Percentiles rank a stretch among this genome's conserved stretches.
phyloP scores from a whole-genome alignment of 2,797 vertebrate genomes.

The Dallia pectoralis region DNA sequence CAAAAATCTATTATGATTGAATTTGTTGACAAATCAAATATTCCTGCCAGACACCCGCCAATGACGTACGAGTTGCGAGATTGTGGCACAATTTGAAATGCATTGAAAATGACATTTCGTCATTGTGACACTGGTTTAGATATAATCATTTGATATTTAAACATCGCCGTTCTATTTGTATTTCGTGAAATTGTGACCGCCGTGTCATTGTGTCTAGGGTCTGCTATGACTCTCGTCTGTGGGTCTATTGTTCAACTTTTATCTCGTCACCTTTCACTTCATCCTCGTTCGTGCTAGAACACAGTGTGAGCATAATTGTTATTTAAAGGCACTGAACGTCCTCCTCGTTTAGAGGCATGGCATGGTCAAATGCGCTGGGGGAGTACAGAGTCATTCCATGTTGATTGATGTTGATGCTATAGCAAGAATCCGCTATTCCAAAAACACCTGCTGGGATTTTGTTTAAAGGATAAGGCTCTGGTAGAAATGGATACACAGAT shows the following conservation, averaged over 20 bases:
- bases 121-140: slow-evolving; percentile 39
- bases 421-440: slow-evolving; percentile 73
- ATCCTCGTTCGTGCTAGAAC: slow-evolving; percentile 73
- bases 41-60: not conserved
- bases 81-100: slow-evolving; percentile 25
- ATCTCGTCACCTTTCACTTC: slow-evolving; percentile 61
- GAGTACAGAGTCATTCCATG: slow-evolving; percentile 79
- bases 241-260: slow-evolving; percentile 51
- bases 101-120: slow-evolving; percentile 44
- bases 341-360: slow-evolving; percentile 81
- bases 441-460: slow-evolving; percentile 71
- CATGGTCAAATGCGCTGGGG: slow-evolving; percentile 81
- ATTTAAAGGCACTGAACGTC: slow-evolving; percentile 74
- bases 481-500: slow-evolving; percentile 44
- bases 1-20: slow-evolving; percentile 42
- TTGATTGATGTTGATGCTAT: slow-evolving; percentile 76
- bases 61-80: not conserved
- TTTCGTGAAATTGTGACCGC: slow-evolving; percentile 66
- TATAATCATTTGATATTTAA: slow-evolving; percentile 49
- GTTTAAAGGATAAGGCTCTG: slow-evolving; percentile 51
- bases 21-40: not conserved
- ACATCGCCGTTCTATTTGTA: slow-evolving; percentile 33
- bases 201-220: slow-evolving; percentile 16
- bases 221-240: not conserved
- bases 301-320: slow-evolving; percentile 73